Conservation (phyloP, 2,888 invertebrate genomes). For the Thecophora atra region DNA sequence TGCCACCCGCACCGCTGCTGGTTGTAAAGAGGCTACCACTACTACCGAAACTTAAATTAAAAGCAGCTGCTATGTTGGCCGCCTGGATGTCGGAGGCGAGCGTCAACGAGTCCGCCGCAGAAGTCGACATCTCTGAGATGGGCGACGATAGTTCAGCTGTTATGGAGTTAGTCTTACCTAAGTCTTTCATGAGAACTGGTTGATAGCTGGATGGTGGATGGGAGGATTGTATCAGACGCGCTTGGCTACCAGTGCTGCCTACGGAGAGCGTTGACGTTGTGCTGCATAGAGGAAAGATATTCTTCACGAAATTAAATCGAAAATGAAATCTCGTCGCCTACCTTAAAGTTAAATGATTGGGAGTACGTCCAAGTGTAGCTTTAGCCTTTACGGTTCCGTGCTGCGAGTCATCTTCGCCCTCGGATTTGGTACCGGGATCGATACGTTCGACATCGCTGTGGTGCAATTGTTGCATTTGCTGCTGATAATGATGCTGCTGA, state of each 20-base stretch:
- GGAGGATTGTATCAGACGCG: constrained; percentile 91
- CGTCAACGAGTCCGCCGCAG: constrained; percentile 39
- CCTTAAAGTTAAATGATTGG: constrained; percentile 91
- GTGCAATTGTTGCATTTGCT: constrained; percentile 65
- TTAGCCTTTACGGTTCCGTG: constrained; percentile 74
- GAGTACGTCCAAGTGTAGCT: constrained; percentile 83
- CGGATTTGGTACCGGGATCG: constrained; percentile 83
- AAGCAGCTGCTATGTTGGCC: constrained; percentile 57
- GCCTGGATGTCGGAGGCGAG: constrained; percentile 57
- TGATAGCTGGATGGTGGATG: constrained; percentile 93
- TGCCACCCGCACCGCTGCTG: constrained; percentile 42
- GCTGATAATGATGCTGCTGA: constrained; percentile 54
- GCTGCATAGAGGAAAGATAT: no score
- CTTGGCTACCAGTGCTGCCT: constrained; percentile 92
- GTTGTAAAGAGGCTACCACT: constrained; percentile 58
- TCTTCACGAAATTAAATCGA: no score
- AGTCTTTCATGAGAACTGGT: constrained; percentile 85
- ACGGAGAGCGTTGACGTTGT: constrained; percentile 94
- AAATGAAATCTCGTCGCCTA: no score
- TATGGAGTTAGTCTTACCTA: constrained; percentile 76
- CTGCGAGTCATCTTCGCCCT: constrained; percentile 83
- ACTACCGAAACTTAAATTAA: constrained; percentile 63
- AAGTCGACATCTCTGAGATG: constrained; percentile 41
- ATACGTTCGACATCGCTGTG: constrained; percentile 68
- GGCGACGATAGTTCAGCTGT: constrained; percentile 51